phyloP scores from a whole-genome alignment of 1,140 invertebrate species.

The Tetranychus cinnabarinus region DNA sequence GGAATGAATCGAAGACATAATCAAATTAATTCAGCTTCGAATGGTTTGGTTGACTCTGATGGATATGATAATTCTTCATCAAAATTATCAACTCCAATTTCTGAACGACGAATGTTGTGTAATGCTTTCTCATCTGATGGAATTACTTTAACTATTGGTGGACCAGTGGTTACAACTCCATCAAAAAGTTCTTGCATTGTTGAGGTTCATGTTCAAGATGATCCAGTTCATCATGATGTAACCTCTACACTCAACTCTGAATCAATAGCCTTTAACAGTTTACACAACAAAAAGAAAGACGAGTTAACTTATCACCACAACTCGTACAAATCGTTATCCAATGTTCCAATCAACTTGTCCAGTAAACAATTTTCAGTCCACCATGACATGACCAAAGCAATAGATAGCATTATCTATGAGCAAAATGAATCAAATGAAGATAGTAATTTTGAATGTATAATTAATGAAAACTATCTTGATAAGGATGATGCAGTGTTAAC shows the following conservation, averaged over 20 bases:
- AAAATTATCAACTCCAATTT: constrained; percentile 10
- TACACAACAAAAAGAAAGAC: too few species aligned
- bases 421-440: neutral
- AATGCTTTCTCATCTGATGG: constrained; percentile 12
- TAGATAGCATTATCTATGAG: neutral
- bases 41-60: constrained; percentile 2
- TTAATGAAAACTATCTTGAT: constrained; percentile 10
- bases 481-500: neutral
- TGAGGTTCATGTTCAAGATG: constrained; percentile 12
- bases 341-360: too few species aligned
- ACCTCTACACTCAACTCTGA: constrained; percentile 1
- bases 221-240: constrained; percentile 4
- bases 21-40: constrained; percentile 8
- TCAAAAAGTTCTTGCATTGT: constrained; percentile 10
- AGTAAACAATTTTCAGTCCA: too few species aligned
- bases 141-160: constrained; percentile 10
- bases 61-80: constrained; percentile 3
- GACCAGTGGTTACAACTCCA: neutral
- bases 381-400: constrained; percentile 5
- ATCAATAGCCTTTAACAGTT: too few species aligned
- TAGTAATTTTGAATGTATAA: constrained; percentile 9
- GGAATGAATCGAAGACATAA: constrained; percentile 6
- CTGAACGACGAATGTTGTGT: constrained; percentile 9
- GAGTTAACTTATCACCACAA: too few species aligned
- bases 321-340: too few species aligned